Evolutionary conservation across 2,797 vertebrate genomes (phyloP).

Genomic region (Nyctibius grandis): DNA sequence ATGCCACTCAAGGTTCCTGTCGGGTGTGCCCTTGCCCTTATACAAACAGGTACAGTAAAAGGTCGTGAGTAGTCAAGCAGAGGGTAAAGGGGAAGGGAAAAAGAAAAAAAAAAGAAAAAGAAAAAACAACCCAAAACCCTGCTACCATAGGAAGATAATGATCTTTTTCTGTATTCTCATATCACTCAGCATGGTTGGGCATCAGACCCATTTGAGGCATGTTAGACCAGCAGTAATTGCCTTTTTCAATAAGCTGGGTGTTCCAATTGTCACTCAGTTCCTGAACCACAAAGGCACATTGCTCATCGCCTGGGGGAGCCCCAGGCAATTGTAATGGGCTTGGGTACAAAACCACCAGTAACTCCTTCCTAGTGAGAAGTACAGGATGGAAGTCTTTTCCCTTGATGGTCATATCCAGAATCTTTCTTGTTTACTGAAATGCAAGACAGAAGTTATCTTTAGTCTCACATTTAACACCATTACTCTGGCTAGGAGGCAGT

Average conservation of each 20-base stretch:
- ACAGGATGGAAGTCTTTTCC: background rate
- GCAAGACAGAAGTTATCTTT: background rate
- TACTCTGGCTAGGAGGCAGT: background rate
- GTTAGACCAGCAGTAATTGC: background rate
- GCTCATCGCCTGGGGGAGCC: background rate
- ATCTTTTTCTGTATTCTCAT: background rate
- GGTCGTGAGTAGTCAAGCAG: background rate
- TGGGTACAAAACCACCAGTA: background rate
- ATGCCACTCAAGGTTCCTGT: slow-evolving; percentile 78
- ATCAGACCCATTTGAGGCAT: background rate
- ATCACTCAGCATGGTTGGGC: background rate
- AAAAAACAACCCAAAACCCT: background rate
- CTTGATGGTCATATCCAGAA: background rate
- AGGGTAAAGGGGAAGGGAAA: background rate
- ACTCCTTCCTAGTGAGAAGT: background rate
- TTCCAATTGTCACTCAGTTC: background rate
- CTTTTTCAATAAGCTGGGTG: background rate
- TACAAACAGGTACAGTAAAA: slow-evolving; percentile 81
- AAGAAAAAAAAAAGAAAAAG: background rate
- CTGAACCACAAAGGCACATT: background rate
- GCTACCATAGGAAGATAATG: background rate
- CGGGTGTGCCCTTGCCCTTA: slow-evolving; percentile 86
- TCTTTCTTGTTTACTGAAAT: background rate
- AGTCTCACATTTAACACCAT: background rate
- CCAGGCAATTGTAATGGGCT: background rate